A percentile compares a stretch with the other conserved stretches of the same genome.
phyloP scores from a whole-genome alignment of 2,797 vertebrate genomes.

The Pseudotriccus pelzelni region DNA sequence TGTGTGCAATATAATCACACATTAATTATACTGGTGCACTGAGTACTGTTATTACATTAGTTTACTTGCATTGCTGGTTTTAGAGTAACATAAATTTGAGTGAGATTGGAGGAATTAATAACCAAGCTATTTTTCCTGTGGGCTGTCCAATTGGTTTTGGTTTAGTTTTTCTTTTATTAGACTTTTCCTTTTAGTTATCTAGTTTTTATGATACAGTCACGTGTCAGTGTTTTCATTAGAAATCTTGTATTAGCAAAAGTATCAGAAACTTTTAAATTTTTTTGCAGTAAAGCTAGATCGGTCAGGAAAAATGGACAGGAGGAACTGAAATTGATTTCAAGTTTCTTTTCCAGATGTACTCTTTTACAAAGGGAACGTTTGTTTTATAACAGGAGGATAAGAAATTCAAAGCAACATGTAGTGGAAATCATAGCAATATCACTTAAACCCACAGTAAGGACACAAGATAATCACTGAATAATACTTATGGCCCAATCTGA shows the following conservation, averaged over 20 bases:
- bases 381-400: not conserved
- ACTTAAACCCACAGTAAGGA: not conserved
- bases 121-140: slow-evolving; percentile 20
- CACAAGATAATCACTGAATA: not conserved
- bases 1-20: not conserved
- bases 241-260: slow-evolving; percentile 35
- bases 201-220: slow-evolving; percentile 29
- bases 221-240: slow-evolving; percentile 50
- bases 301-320: slow-evolving; percentile 37
- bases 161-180: slow-evolving; percentile 22
- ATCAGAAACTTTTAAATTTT: slow-evolving; percentile 31
- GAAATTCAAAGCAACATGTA: not conserved
- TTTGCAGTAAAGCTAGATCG: slow-evolving; percentile 51
- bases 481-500: not conserved
- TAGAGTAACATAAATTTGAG: slow-evolving; percentile 17
- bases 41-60: not conserved
- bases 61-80: slow-evolving; percentile 1
- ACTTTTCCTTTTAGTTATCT: slow-evolving; percentile 30
- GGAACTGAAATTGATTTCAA: not conserved
- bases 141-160: not conserved
- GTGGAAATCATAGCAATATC: not conserved
- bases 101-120: not conserved
- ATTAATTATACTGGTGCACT: not conserved
- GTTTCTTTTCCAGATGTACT: slow-evolving; percentile 21
- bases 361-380: not conserved